These are phyloP conservation scores for Ailuropoda melanoleuca DNA, from an alignment of 2,113 vertebrate species.

Conservation along the genomic window DNA sequence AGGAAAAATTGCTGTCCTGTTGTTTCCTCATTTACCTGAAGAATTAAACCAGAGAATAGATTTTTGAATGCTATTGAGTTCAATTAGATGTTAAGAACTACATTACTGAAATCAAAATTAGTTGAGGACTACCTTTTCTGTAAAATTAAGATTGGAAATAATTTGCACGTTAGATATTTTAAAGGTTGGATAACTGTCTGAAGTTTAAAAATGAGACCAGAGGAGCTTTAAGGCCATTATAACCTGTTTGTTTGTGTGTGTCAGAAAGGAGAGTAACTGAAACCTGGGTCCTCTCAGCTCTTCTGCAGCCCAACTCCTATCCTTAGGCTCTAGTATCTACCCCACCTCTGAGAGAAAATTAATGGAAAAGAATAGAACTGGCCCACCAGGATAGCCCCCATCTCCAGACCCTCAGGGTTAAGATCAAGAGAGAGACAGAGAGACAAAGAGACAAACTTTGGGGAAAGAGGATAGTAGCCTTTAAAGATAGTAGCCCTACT, in stretches of 20 bases:
- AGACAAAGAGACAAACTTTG: not conserved
- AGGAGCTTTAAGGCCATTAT: not conserved
- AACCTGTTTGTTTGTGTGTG: not conserved
- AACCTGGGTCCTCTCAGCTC: not conserved
- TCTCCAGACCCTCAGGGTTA: not conserved
- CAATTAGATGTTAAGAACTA: not conserved
- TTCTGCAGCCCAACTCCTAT: not conserved
- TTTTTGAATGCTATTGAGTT: not conserved
- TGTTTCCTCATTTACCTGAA: not conserved
- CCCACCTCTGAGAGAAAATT: not conserved
- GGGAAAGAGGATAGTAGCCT: not conserved
- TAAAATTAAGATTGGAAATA: not conserved
- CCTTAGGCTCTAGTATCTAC: not conserved
- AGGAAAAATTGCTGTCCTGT: not conserved
- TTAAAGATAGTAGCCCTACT: not conserved
- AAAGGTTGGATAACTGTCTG: not conserved
- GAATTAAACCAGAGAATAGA: not conserved
- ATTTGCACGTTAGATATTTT: not conserved
- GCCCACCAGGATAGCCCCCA: not conserved
- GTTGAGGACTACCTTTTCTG: not conserved
- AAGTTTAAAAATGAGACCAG: not conserved
- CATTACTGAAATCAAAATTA: not conserved
- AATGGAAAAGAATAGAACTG: not conserved
- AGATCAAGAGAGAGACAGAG: not conserved
- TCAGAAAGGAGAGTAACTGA: not conserved